These are phyloP conservation scores for Ctenodactylus gundi DNA, from an alignment of 2,113 vertebrate species.

Conservation along the genomic window DNA sequence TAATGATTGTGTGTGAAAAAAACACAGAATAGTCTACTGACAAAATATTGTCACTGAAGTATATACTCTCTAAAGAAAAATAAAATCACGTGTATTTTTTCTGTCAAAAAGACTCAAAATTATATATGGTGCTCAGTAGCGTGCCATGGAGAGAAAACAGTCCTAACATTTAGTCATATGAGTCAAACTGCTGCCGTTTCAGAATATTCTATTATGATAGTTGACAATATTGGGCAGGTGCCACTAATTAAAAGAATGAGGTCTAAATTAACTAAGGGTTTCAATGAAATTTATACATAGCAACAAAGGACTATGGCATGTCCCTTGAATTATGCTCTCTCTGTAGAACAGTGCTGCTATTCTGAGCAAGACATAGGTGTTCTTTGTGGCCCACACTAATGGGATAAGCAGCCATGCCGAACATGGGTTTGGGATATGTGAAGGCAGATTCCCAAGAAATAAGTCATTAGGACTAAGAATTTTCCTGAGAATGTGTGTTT, in stretches of 20 bases:
- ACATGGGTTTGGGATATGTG: background rate
- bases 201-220: constrained; percentile 14
- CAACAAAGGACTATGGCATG: constrained; percentile 37
- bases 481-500: background rate
- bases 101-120: background rate
- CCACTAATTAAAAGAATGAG: constrained; percentile 41
- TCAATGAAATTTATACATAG: constrained; percentile 38
- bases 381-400: background rate
- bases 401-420: background rate
- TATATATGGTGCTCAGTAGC: background rate
- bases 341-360: background rate
- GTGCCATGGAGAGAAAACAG: background rate
- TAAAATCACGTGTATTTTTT: background rate
- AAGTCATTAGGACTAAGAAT: background rate
- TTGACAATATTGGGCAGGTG: background rate
- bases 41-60: background rate
- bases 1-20: background rate
- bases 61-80: background rate
- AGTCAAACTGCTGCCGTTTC: constrained; percentile 17
- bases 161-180: background rate
- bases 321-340: background rate
- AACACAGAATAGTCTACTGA: background rate
- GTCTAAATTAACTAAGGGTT: background rate
- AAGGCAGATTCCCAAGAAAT: background rate
- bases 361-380: constrained; percentile 10